Evolutionary conservation across 2,888 invertebrate species (phyloP), one percentile per base, ranked within the genome.

Genomic region (Leptopterna dolabrata): DNA sequence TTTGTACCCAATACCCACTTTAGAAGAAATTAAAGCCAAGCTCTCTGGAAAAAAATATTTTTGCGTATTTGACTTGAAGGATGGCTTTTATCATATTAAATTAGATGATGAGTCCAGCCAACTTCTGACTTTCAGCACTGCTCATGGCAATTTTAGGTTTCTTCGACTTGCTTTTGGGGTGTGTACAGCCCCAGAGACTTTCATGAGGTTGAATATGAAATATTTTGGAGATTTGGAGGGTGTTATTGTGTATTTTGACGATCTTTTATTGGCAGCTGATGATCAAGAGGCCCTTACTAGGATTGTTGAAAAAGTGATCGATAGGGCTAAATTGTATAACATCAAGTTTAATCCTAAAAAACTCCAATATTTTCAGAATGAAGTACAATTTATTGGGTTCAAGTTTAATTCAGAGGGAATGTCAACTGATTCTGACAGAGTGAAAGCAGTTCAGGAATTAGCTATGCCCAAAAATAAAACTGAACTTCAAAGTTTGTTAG

Each of bases 221-320:
- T 63, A 63, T 4, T 63, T 78, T 24, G 78, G 80, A 14, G 45
- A 80, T 29, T 36, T 80, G 7, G 43, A 43, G 43, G 80, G 80
- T 9, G 80, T 80, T 14, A 80, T 9, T 16, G 43, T 80, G 9
- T 80, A 80, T 80, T 80, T 80, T n/a, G 80, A 80, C n/a, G 80
- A 80, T 29, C 6, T 80, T 13, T 29, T 80, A 16, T 27, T 43
- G 11, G 36, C 36, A n/a, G 41, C 80, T 19, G 80, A 43, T 14
- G 19, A 36, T 16, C 7, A 80, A 16, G 43, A 43, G n/a, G 80
- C 11, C n/a, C 80, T 47, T 30, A n/a, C n/a, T 14, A 27, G n/a
- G 43, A 45, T 80, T 24, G 45, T 80, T 16, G 27, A 24, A 27
- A 19, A 80, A 80, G n/a, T 80, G 14, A 80, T 80, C 7, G 16